phyloP scores from a whole-genome alignment of 2,797 vertebrate genomes.

The Mallotus villosus region DNA sequence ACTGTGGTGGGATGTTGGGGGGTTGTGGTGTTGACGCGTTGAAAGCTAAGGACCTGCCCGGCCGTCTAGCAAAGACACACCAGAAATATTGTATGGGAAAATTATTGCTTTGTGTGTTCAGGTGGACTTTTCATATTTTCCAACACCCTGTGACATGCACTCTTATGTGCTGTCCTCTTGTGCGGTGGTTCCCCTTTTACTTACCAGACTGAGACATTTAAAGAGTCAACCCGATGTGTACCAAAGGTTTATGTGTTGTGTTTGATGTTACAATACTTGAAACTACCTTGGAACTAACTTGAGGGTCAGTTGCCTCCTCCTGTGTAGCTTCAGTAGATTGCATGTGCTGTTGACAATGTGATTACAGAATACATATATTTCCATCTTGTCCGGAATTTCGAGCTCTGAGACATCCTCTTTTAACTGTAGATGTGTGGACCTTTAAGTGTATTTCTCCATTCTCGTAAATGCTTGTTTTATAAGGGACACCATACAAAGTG shows the following conservation, averaged over 20 bases:
- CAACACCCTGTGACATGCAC: not conserved
- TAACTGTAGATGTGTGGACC: too few relatives aligned
- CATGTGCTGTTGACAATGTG: too few relatives aligned
- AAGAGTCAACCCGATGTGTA: not conserved
- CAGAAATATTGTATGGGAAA: not conserved
- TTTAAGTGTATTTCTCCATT: too few relatives aligned
- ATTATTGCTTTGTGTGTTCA: not conserved
- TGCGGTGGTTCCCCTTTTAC: not conserved
- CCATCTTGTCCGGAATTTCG: too few relatives aligned
- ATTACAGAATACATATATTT: too few relatives aligned
- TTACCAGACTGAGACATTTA: not conserved
- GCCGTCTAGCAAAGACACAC: not conserved
- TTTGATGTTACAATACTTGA: not conserved
- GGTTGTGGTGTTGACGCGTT: not conserved
- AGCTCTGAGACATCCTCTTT: too few relatives aligned
- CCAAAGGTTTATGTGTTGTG: not conserved
- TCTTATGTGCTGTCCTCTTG: not conserved
- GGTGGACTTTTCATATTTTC: conserved; percentile 3
- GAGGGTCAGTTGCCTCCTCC: not conserved
- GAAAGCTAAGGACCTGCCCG: not conserved
- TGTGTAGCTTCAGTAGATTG: too few relatives aligned
- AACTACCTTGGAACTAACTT: not conserved
- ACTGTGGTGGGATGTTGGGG: not conserved
- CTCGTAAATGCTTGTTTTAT: too few relatives aligned
- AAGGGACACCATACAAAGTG: too few relatives aligned